Base-by-base conservation (phyloP, 2,888 invertebrate species). In the Prenolepis imparis region DNA sequence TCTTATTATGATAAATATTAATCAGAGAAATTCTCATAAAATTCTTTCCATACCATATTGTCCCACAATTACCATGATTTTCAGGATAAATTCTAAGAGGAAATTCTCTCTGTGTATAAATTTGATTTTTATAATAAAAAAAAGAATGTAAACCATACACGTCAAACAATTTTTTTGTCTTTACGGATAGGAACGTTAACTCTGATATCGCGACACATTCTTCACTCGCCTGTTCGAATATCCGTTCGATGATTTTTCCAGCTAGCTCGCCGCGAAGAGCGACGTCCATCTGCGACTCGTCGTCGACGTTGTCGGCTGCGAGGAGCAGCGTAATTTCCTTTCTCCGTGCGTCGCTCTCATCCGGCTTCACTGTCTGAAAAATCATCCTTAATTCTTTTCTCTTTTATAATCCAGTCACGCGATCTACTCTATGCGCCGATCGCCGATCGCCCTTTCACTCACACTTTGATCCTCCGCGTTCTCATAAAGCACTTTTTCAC, bases 181-280 rank as follows among this genome's bases (percentile, higher is more conserved):
- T 3, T 12, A 39, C 11, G 21, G 18, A 70, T 57, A 57, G 6
- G 9, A 3, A 32, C 11, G 39, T 28, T 39, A 21, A 55, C 28
- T 57, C 68, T 41, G 36, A 68, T 36, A 52, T 77, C 12, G 52
- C 66, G 48, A 36, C 55, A 12, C 39, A 12, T 28, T 41, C 72
- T 80, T 44, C 32, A 80, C 78, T 74, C 87, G 93, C 93, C 86
- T 92, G 89, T 59, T 91, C 89, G 74, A 93, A 92, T 74, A 93
- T 92, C 48, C 88, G 90, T 32, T 93, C 90, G 28, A 93, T 92
- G 44, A 93, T 93, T 84, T 92, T 92, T 15, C 90, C 91, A 9
- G 93, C 93, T n/a, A 93, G 86, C 44, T 93, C 91, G 2, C 93
- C 93, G 36, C 87, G 90, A 11, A 91, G 70, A 15, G 93, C 92